phyloP scores from a whole-genome alignment of 1,140 invertebrate genomes.

The Epicauta chinensis region DNA sequence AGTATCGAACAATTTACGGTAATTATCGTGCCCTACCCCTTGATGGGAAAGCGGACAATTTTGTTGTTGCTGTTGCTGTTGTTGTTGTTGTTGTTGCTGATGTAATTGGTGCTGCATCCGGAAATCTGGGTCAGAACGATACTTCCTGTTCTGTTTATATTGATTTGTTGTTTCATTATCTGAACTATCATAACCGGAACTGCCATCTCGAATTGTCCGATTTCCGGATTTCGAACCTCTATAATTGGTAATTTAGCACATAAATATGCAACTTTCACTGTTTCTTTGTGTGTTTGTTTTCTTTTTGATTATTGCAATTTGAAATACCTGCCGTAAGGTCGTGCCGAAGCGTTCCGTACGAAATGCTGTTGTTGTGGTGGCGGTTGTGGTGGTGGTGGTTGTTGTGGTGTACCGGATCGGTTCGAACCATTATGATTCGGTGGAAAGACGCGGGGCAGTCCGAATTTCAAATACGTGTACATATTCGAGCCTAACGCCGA shows the following conservation, averaged over 20 bases:
- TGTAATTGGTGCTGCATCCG: slow-evolving; percentile 53
- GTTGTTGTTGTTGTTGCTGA: slow-evolving; percentile 2
- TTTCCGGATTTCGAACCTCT: slow-evolving; percentile 42
- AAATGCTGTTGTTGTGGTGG: slow-evolving; percentile 27
- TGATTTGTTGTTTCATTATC: slow-evolving; percentile 60
- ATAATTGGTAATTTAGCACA: not conserved
- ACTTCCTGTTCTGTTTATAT: slow-evolving; percentile 59
- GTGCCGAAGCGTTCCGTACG: slow-evolving; percentile 30
- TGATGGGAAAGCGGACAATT: slow-evolving; percentile 48
- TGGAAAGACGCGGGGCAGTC: slow-evolving; percentile 82
- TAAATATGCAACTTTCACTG: not conserved
- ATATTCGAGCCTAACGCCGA: slow-evolving; percentile 81
- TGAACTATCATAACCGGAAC: slow-evolving; percentile 82
- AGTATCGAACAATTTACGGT: too few species aligned
- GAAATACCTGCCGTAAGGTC: slow-evolving; percentile 31
- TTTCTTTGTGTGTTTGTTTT: too few species aligned
- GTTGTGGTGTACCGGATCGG: slow-evolving; percentile 50
- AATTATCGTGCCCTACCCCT: slow-evolving; percentile 29
- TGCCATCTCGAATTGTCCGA: slow-evolving; percentile 50
- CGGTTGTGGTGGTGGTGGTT: too few species aligned
- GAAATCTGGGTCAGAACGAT: slow-evolving; percentile 78
- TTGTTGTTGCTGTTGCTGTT: slow-evolving; percentile 37
- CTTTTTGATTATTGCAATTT: too few species aligned
- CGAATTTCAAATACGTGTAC: slow-evolving; percentile 90
- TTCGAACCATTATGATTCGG: slow-evolving; percentile 60